Evolutionary conservation across 2,113 vertebrate species (phyloP), one percentile per base, ranked within the genome.

Genomic region (Progne subis): DNA sequence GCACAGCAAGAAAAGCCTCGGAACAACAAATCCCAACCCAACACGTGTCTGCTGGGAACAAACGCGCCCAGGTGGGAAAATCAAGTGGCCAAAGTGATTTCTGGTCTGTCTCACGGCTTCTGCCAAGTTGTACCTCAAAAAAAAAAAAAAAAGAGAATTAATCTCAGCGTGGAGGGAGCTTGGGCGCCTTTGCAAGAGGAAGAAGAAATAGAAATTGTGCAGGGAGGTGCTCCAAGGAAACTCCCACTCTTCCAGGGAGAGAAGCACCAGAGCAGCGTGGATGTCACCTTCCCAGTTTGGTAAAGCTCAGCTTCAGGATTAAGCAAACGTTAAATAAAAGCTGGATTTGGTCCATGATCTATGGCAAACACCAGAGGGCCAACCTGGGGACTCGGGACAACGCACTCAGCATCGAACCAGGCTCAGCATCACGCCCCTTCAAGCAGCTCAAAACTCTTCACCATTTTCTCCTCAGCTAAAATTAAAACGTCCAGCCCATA

Each of bases 41-140:
- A 44, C 15, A 13, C 0, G 9, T 3, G 0, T 26, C 29, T n/a
- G 4, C 49, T 7, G 74, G 31, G 11, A 20, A 32, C 43, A 32
- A 47, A 84, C 12, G 17, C 2, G 43, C 14, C 57, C 34, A 7
- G 44, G 1, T 26, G 63, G 60, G 32, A 70, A 79, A 88, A 75
- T 5, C 32, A 61, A 76, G 44, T 2, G 41, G n/a, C 24, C 19
- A n/a, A 32, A 75, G 1, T 0, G 9, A 60, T 78, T 90, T 46
- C 23, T 18, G 47, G 32, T 24, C 29, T 37, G 52, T 63, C 18
- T 15, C 59, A 41, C 0, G 0, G 43, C n/a, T 57, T 44, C 47
- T 88, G 34, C 49, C 67, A 55, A 50, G 39, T 0, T 64, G 55
- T 28, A 28, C 16, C 32, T 59, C 1, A 59, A 69, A 53, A 82